Evolutionary conservation across 2,888 invertebrate genomes (phyloP).

Genomic region (Drosophila putrida): DNA sequence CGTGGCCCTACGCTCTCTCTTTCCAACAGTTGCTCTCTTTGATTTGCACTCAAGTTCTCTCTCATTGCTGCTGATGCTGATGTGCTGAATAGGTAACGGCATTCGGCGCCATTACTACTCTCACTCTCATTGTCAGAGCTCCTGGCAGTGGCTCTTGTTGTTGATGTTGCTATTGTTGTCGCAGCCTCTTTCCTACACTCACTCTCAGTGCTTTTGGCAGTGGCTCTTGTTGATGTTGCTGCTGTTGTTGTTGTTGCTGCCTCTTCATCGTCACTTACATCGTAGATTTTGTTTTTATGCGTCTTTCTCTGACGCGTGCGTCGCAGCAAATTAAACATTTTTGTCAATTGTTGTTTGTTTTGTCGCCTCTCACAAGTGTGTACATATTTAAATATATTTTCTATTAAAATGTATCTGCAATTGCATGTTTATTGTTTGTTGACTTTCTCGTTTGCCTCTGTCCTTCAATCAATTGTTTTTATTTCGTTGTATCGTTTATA

Average conservation of each 20-base stretch:
- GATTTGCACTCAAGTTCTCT: slow-evolving; percentile 9
- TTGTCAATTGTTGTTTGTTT: slow-evolving; percentile 43
- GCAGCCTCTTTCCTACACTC: not conserved
- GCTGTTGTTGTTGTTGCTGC: slow-evolving; percentile 21
- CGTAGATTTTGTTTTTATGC: slow-evolving; percentile 55
- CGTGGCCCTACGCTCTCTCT: slow-evolving; percentile 36
- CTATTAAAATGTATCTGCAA: slow-evolving; percentile 29
- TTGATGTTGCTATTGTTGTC: not conserved
- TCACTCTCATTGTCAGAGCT: not conserved
- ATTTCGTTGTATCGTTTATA: slow-evolving; percentile 61
- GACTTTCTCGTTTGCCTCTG: slow-evolving; percentile 2
- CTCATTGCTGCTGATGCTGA: too few relatives aligned
- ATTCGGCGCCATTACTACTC: slow-evolving; percentile 41
- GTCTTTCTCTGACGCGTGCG: slow-evolving; percentile 75
- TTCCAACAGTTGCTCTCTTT: slow-evolving; percentile 24
- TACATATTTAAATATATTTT: slow-evolving; percentile 22
- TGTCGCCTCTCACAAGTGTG: not conserved
- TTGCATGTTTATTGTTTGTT: slow-evolving; percentile 38
- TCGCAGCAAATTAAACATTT: slow-evolving; percentile 82
- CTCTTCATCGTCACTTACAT: slow-evolving; percentile 57
- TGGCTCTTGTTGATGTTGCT: slow-evolving; percentile 6
- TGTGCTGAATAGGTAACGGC: slow-evolving; percentile 59
- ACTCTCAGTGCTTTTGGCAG: slow-evolving; percentile 36
- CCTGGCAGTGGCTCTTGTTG: not conserved
- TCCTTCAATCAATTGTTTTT: slow-evolving; percentile 19